Evolutionary conservation across 2,113 vertebrate genomes (phyloP).

Genomic region (Pelecanoides urinatrix): DNA sequence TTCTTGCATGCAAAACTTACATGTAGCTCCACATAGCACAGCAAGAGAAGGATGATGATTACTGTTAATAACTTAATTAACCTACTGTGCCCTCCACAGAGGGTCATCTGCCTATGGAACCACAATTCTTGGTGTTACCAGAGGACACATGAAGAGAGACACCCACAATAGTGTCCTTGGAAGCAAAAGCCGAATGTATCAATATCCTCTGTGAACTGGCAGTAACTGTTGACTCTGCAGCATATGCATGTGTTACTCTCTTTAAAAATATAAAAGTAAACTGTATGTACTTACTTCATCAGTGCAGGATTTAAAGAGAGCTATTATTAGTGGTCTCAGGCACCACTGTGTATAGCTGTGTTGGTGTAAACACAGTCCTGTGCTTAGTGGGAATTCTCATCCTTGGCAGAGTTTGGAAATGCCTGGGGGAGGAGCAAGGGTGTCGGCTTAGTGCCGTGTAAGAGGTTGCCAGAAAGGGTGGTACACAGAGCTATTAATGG

Average conservation of each 20-base stretch:
- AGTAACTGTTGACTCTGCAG: conserved; percentile 44
- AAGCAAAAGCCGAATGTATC: neutral
- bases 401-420: conserved; percentile 15
- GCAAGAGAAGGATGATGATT: neutral
- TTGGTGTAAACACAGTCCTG: neutral
- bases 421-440: neutral
- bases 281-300: conserved; percentile 51
- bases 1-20: neutral
- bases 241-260: conserved; percentile 37
- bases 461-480: neutral
- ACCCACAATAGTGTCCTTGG: neutral
- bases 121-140: conserved; percentile 4
- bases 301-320: conserved; percentile 38
- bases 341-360: conserved; percentile 24
- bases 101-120: neutral
- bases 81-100: neutral
- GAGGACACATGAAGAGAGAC: neutral
- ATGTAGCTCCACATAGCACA: neutral
- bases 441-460: neutral
- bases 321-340: conserved; percentile 57
- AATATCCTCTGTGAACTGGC: conserved; percentile 14
- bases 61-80: neutral
- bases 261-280: conserved; percentile 60
- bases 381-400: conserved; percentile 26
- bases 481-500: neutral